Base-by-base conservation (phyloP, 2,797 vertebrate species). In the Macroramphosus scolopax region DNA sequence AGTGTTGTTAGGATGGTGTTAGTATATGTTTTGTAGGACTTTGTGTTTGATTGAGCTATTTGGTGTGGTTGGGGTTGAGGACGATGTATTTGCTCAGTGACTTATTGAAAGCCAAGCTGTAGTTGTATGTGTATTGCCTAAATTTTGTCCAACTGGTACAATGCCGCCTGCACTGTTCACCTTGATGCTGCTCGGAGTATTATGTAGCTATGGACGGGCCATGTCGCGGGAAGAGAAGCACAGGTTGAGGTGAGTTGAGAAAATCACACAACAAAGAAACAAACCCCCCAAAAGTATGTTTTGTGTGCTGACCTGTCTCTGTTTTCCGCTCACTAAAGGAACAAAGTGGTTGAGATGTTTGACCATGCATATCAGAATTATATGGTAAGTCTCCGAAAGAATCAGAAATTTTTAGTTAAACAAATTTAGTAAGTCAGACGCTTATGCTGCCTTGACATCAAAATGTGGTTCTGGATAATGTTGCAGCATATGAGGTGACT, bases 291-390 rank as follows among this genome's bases (percentile, higher is more conserved):
- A 26, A 20, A 8, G 17, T 2, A 48, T 17, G 18, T 52, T 13
- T 16, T 0, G 5, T 5, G 7, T 2, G 2, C 17, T 72, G 14
- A 71, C 20, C n/a, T 43, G 8, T 77, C 15, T 55, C 22, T 42
- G 4, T 17, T 63, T 17, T 35, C 17, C 16, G 16, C 29, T 33
- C 3, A 12, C 6, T 2, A 2, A 68, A 99, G 97, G 88, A 91
- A 91, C 88, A 95, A 98, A 92, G 97, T 99, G 70, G 84, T 91
- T 68, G 91, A 92, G 77, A 92, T 92, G 91, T 92, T 92, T 53
- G 91, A 92, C 68, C 91, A 92, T n/a, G 91, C 91, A 1, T 92
- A 91, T 24, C 88, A 88, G 43, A 92, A 87, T 78, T 92, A 92
- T 75, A 92, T 92, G 91, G 91, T 92, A 85, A 87, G 80, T n/a